A percentile compares a stretch with the other conserved stretches of the same genome.
Conservation (phyloP, 2,797 vertebrate species). For the Vespertilio murinus region DNA sequence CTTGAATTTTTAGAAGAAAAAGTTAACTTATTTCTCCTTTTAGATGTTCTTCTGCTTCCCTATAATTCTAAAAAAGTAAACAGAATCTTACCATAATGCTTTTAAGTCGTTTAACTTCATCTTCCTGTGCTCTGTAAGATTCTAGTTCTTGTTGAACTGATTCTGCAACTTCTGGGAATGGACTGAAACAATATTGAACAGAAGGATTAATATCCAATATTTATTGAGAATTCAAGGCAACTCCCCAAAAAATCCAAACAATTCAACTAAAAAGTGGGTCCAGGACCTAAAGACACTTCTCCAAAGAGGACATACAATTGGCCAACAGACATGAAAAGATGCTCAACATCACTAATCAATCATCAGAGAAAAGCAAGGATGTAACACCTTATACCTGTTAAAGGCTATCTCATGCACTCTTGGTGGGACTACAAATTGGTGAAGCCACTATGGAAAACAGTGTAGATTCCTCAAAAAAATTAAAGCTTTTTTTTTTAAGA, state of each 20-base stretch:
- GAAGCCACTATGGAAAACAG: neutral
- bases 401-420: neutral
- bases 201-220: conserved; percentile 42
- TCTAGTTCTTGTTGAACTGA: conserved; percentile 97
- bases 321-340: neutral
- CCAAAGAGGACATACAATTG: neutral
- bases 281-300: neutral
- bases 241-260: neutral
- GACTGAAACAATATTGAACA: conserved; percentile 85
- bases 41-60: neutral
- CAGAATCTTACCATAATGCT: conserved; percentile 93
- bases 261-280: neutral
- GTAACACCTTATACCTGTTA: neutral
- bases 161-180: conserved; percentile 97
- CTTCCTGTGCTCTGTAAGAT: conserved; percentile 96
- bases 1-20: conserved; percentile 30
- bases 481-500: too few relatives aligned
- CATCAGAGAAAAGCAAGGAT: neutral
- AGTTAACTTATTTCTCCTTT: neutral
- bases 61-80: conserved; percentile 19
- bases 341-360: neutral
- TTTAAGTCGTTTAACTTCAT: conserved; percentile 97
- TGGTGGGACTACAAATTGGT: neutral
- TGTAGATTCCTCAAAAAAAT: neutral
- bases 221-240: neutral